phyloP scores from a whole-genome alignment of 2,888 invertebrate species.

The Agelastica alni region DNA sequence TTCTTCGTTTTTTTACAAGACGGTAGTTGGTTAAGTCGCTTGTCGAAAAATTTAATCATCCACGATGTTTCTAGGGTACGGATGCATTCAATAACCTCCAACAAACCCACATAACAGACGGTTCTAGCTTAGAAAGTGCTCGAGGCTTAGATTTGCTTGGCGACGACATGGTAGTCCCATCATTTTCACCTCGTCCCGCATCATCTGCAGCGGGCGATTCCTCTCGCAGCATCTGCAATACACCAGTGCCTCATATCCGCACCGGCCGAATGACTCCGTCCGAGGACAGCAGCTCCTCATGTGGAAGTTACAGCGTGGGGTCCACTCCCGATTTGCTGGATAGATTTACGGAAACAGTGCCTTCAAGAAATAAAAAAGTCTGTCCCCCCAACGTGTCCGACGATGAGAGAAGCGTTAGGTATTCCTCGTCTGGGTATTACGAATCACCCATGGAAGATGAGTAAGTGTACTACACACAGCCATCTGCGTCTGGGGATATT shows the following conservation, averaged over 20 bases:
- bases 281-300: constrained; percentile 63
- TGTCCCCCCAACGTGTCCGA: constrained; percentile 61
- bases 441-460: constrained; percentile 75
- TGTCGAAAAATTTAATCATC: too few relatives aligned
- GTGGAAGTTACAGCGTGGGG: constrained; percentile 62
- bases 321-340: constrained; percentile 53
- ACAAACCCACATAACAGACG: constrained; percentile 61
- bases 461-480: too few relatives aligned
- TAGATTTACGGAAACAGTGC: constrained; percentile 50
- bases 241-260: constrained; percentile 51
- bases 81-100: constrained; percentile 31
- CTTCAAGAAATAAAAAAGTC: constrained; percentile 50
- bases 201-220: constrained; percentile 47
- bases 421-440: constrained; percentile 76
- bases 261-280: constrained; percentile 60
- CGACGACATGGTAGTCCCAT: constrained; percentile 61
- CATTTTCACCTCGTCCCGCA: constrained; percentile 32
- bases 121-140: constrained; percentile 87
- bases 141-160: constrained; percentile 74
- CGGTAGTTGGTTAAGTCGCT: too few relatives aligned
- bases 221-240: constrained; percentile 48
- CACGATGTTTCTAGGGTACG: constrained; percentile 34
- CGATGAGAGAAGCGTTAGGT: constrained; percentile 70
- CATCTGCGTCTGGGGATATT: too few relatives aligned
- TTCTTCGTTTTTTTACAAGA: too few relatives aligned